Evolutionary conservation across 2,888 invertebrate species (phyloP), one percentile per base, ranked within the genome.

Genomic region (Cheilosia vernalis): DNA sequence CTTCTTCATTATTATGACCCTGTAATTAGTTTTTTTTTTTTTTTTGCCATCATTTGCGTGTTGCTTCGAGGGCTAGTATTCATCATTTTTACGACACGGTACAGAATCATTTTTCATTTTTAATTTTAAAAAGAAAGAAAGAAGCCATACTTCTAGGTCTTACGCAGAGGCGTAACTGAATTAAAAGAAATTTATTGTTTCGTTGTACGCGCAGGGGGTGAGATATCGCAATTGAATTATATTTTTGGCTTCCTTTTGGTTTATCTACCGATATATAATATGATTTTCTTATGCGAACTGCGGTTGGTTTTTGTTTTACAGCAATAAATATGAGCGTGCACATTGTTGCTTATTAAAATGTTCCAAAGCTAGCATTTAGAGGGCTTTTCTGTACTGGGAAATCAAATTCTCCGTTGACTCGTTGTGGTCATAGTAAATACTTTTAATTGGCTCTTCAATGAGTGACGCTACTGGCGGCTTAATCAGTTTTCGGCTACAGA

Each of bases 21-120:
- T 58, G 53, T 80, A 80, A 80, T 80, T 80, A 80, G 80, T 73
- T 80, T 73, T 80, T 73, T 66, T 80, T 80, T 73, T 73, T 73
- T 80, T 73, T 80, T 73, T 66, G 67, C 44, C 60, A 55, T 37
- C 60, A 66, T 64, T 73, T 37, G 60, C 40, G 37, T 42, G 42
- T 58, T 49, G 44, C 24, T 33, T 7, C 4, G 47, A 9, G 1
- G 24, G 53, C n/a, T 2, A 19, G 21, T 40, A 5, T n/a, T n/a
- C 17, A 2, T 47, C 24, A 27, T 42, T 55, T 44, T 27, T 15
- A 24, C 27, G 24, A 24, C 13, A 27, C 19, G 30, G 47, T 56
- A 37, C 56, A 33, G 15, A 24, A 56, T 56, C 21, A 74, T 74
- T 74, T 74, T 66, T 69, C 67, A 61, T 53, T 53, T 55, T 19